phyloP scores from a whole-genome alignment of 2,797 vertebrate genomes.

The Hippopotamyrus pictus region DNA sequence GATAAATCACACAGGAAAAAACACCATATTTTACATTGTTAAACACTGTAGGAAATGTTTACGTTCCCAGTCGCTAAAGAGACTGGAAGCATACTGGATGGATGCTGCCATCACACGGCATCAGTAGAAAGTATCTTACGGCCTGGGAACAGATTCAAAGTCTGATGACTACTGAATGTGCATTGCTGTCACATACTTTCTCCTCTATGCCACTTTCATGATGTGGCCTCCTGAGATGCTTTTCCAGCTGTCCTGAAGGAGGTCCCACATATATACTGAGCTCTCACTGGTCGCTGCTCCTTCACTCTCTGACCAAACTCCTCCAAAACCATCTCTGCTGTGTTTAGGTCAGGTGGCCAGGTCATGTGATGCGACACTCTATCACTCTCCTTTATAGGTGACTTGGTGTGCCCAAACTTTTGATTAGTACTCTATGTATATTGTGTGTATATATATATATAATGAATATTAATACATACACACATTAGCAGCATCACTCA shows the following conservation, averaged over 20 bases:
- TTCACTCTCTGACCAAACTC: not conserved
- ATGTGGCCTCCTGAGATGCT: not conserved
- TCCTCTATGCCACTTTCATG: not conserved
- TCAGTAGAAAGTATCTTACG: not conserved
- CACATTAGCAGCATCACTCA: not conserved
- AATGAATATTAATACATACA: not conserved
- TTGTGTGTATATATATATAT: not conserved
- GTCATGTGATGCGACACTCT: not conserved
- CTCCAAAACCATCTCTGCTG: not conserved
- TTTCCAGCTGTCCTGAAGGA: not conserved
- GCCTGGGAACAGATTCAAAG: not conserved
- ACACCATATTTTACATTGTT: not conserved
- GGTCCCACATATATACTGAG: not conserved
- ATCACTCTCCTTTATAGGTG: not conserved
- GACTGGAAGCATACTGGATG: not conserved
- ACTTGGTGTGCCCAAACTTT: not conserved
- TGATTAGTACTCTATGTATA: not conserved
- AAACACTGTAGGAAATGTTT: not conserved
- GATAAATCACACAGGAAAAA: not conserved
- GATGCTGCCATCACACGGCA: not conserved
- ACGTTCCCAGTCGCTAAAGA: not conserved
- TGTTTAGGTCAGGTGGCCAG: not conserved
- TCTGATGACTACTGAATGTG: not conserved
- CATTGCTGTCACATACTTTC: not conserved
- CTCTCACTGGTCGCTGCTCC: not conserved